These are phyloP conservation scores for Redunca redunca DNA, from an alignment of 2,113 vertebrate genomes.

Conservation along the genomic window DNA sequence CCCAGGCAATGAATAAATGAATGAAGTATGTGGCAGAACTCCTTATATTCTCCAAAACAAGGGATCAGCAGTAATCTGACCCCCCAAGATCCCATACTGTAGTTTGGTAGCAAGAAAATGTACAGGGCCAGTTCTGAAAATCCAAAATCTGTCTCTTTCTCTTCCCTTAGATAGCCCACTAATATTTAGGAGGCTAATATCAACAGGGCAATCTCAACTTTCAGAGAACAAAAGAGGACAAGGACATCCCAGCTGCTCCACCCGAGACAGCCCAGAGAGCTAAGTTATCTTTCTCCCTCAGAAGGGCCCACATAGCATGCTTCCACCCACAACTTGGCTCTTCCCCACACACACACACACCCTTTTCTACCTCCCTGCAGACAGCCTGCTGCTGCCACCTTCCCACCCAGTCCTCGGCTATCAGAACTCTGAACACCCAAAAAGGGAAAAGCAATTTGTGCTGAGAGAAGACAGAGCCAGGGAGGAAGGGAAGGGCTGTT, in stretches of 20 bases:
- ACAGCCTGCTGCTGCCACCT: slow-evolving; percentile 27
- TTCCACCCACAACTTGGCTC: slow-evolving; percentile 22
- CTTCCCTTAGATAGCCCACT: background rate
- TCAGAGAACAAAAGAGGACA: background rate
- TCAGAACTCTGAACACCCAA: slow-evolving; percentile 62
- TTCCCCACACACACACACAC: background rate
- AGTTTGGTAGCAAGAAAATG: background rate
- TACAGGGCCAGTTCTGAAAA: background rate
- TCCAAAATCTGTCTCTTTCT: background rate
- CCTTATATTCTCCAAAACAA: background rate
- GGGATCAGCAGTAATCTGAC: background rate
- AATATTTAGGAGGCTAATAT: background rate
- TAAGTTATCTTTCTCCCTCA: slow-evolving; percentile 34
- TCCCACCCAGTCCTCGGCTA: slow-evolving; percentile 56
- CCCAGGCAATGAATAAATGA: background rate
- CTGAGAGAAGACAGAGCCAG: slow-evolving; percentile 53
- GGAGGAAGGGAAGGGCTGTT: slow-evolving; percentile 62
- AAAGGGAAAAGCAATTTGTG: slow-evolving; percentile 64
- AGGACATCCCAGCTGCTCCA: background rate
- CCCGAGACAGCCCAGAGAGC: background rate
- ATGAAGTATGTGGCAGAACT: background rate
- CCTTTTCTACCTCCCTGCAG: slow-evolving; percentile 4
- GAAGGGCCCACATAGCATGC: slow-evolving; percentile 10
- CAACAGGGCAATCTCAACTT: background rate
- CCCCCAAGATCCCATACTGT: background rate